Evolutionary conservation across 2,888 invertebrate genomes (phyloP), one percentile per base, ranked within the genome.

Genomic region (Drosophila longiperda): DNA sequence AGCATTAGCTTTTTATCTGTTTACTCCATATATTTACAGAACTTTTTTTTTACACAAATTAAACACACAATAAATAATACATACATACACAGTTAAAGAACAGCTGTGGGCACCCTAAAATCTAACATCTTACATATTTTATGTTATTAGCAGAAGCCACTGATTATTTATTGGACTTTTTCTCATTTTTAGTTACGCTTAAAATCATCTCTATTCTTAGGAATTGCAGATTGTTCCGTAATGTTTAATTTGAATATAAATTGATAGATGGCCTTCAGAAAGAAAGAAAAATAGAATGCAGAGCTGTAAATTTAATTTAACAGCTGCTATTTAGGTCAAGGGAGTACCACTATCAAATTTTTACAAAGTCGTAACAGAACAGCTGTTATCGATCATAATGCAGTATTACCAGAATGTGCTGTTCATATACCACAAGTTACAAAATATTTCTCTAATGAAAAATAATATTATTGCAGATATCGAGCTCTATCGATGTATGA

Each of bases 21-120:
- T 79, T 69, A 73, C 66, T 40, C 60, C 54, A 63, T 75, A 72
- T 78, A 78, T 78, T 78, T 78, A 78, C 79, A 75, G 75, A 71
- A 57, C 52, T 72, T 75, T 72, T 72, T 72, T 75, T 75, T 72
- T 72, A 32, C 62, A 69, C 79, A 72, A 65, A 63, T 64, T 75
- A 75, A 75, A 32, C 57, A 42, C 57, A 57, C 45, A 32, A 68
- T 65, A 78, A 78, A 71, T 78, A 74, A 68, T 55, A 74, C 64
- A 73, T 72, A 61, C 66, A 62, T 72, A 49, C 53, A 53, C 45
- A 53, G 48, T 42, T 15, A 23, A 20, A 17, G 29, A 32, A 11
- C 20, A 32, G 42, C 42, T 42, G 29, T 57, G 57, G 57, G 15
- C 42, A 57, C 57, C 32, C 32, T 20, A 42, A 42, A 8, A 32